Evolutionary conservation across 2,888 invertebrate species (phyloP).

Genomic region (Amiota communis): DNA sequence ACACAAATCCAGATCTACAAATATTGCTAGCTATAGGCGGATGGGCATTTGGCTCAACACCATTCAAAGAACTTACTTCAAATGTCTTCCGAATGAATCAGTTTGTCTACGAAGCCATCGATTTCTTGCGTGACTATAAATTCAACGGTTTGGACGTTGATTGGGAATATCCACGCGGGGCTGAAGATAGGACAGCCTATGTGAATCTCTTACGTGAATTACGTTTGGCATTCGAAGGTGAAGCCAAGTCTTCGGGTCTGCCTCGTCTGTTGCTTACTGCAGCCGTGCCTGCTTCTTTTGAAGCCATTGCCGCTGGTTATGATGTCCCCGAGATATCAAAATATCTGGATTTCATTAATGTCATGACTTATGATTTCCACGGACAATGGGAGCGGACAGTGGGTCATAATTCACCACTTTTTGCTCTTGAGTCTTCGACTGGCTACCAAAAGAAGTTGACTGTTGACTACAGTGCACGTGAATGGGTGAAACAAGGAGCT

Average conservation of each 20-base stretch:
- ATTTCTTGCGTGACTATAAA: constrained; percentile 90
- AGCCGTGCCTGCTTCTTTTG: constrained; percentile 93
- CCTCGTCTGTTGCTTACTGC: constrained; percentile 87
- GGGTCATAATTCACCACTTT: constrained; percentile 93
- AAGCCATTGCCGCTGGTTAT: constrained; percentile 94
- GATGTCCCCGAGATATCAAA: constrained; percentile 95
- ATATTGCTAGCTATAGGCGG: constrained; percentile 92
- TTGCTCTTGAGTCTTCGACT: constrained; percentile 89
- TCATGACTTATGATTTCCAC: constrained; percentile 97
- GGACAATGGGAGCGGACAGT: constrained; percentile 95
- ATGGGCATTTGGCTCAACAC: constrained; percentile 96
- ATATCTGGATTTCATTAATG: constrained; percentile 93
- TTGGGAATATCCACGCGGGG: constrained; percentile 94
- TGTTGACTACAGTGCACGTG: constrained; percentile 91
- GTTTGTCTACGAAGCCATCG: constrained; percentile 95
- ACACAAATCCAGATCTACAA: constrained; percentile 91
- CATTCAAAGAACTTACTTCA: constrained; percentile 92
- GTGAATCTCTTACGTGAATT: constrained; percentile 87
- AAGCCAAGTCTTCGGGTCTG: constrained; percentile 89
- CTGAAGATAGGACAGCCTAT: constrained; percentile 88
- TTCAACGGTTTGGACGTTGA: constrained; percentile 95
- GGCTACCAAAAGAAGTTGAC: constrained; percentile 94
- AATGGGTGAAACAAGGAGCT: constrained; percentile 94
- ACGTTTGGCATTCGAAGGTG: constrained; percentile 92
- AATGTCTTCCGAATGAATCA: constrained; percentile 95